Conservation (phyloP, 2,797 vertebrate species). For the Ceryle rudis region DNA sequence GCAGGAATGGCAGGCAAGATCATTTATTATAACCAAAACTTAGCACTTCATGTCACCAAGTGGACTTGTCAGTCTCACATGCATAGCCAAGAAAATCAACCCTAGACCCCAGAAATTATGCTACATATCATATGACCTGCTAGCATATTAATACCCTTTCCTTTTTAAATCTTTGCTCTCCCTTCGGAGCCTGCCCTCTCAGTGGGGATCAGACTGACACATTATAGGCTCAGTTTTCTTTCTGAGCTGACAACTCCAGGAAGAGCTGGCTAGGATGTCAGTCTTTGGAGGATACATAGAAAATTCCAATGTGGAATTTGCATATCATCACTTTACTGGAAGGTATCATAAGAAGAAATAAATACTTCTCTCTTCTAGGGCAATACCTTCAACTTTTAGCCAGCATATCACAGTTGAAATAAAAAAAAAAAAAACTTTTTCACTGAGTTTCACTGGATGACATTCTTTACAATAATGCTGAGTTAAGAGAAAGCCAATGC, state of each 20-base stretch:
- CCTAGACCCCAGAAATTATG: slow-evolving; percentile 44
- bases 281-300: slow-evolving; percentile 46
- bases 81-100: slow-evolving; percentile 55
- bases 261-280: slow-evolving; percentile 54
- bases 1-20: slow-evolving; percentile 1
- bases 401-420: not conserved
- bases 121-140: slow-evolving; percentile 54
- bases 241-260: slow-evolving; percentile 59
- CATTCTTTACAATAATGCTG: not conserved
- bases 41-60: slow-evolving; percentile 31
- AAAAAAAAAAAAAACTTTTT: not conserved
- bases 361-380: not conserved
- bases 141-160: slow-evolving; percentile 66
- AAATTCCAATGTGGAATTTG: slow-evolving; percentile 65
- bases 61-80: slow-evolving; percentile 40
- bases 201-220: slow-evolving; percentile 62
- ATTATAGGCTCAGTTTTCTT: slow-evolving; percentile 65
- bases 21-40: slow-evolving; percentile 33
- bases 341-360: not conserved
- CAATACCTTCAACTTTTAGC: not conserved
- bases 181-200: slow-evolving; percentile 48
- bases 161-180: slow-evolving; percentile 67
- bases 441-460: not conserved
- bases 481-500: not conserved
- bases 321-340: slow-evolving; percentile 54